Evolutionary conservation across 2,888 invertebrate genomes (phyloP), one percentile per base, ranked within the genome.

Genomic region (Beris chalybata): DNA sequence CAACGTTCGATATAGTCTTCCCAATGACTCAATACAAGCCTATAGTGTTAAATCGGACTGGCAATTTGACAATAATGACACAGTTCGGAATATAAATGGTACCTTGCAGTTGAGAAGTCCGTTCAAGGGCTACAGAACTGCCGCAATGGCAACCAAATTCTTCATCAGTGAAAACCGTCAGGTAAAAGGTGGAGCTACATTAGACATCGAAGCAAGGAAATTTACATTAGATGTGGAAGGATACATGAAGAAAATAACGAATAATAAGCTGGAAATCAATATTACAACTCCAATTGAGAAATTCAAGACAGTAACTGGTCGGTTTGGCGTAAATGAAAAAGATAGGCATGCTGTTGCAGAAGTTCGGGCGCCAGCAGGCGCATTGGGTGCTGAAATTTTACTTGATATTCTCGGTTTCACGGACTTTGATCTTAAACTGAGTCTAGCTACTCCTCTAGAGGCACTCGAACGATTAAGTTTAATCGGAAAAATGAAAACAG

Each of bases 201-300:
- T 92, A 45, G 87, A 89, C 70, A 79, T 92, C 29, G 90, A 92
- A 73, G 85, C 88, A 45, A 87, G 87, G 72, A 85, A 88, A 45
- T 86, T 89, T 68, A 87, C 87, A 2, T 84, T 88, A 4, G 83
- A 84, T 65, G 83, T 89, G 30, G 84, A 88, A 75, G 90, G 92
- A 5, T 86, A 89, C 78, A 84, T 91, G 71, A 86, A 85, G 57
- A 86, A 86, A 54, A 80, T 92, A 29, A 89, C 89, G 0, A 89
- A 92, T 78, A 91, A 89, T 70, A 89, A 89, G 87, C 76, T 91
- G 2, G 83, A 84, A 0, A 85, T 92, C 15, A 92, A 92, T 76
- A 84, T 91, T 4, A 91, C 90, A 0, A 90, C 91, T 4, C 90
- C 91, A 0, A 81, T 88, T 56, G 86, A 89, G 57, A 87, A 87